Evolutionary conservation across 2,797 vertebrate species (phyloP), one percentile per base, ranked within the genome.

Genomic region (Semaprochilodus insignis): DNA sequence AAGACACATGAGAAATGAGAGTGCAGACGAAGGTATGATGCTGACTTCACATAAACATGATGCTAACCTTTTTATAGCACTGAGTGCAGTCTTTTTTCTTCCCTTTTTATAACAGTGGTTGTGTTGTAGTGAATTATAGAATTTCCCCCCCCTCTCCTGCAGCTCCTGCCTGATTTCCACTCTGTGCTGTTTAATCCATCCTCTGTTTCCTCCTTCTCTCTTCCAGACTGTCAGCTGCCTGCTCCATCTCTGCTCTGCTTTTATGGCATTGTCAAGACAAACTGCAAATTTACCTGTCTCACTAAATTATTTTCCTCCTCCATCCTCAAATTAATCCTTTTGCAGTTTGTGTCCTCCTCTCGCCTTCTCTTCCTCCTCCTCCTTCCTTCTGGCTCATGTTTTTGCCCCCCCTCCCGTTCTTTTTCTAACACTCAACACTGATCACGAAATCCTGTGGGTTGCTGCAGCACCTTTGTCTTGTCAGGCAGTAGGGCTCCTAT

Each of bases 371-470:
- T 73, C 83, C 77, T 78, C 77, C 79, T 73, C 82, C 77, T 80
- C 80, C 79, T 63, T 74, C 82, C 54, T 79, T 84, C 79, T 82
- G 51, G 84, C 77, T 83, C 84, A 59, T 36, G 44, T 73, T 78
- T 76, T 83, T 85, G 44, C 40, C 70, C 80, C 62, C 36, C 84
- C 85, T 86, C 31, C 31, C 31, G 82, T 85, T 85, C 81, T 82
- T 88, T 77, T 74, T 81, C 79, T 83, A 79, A 89, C 82, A 90
- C 80, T 84, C 77, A 21, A 81, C 77, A 86, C 83, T 78, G 82
- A 86, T 88, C 85, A 83, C 19, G 81, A 63, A 78, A 81, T 76
- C 80, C 60, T 69, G 60, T 74, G 65, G 83, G 86, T 84, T 80
- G 81, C 85, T 66, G 85, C 83, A 86, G 88, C 86, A 84, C 75